Evolutionary conservation across 2,797 vertebrate genomes (phyloP), one percentile per base, ranked within the genome.

Genomic region (Toxotes lorentzi): DNA sequence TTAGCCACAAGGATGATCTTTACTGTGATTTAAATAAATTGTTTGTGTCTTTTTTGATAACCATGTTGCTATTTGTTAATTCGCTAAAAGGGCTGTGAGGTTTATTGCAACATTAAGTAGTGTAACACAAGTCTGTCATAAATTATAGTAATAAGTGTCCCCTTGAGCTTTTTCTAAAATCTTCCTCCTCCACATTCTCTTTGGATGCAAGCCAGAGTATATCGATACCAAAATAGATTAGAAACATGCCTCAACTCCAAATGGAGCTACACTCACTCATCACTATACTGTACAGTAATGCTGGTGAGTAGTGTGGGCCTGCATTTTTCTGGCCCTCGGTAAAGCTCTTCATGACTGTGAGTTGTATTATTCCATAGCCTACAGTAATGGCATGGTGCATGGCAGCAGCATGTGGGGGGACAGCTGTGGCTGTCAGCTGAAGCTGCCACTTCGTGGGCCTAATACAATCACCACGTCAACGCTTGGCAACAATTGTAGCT

Each of bases 401-500:
- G 81, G 73, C 70, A 79, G 84, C 68, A 75, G 67, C 68, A 64
- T 78, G 56, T 65, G 58, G 19, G n/a, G 27, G 51, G 34, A 65
- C 93, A 93, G 93, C 93, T 94, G 94, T 87, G 88, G 84, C 85
- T 90, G 90, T 94, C 93, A 93, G 80, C 85, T 84, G 87, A 93
- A 86, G 83, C 80, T 89, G 90, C 88, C 91, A 93, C 85, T 91
- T 88, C 88, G 79, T 70, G 88, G 73, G 73, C 79, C 87, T 69
- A 80, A 90, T 79, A 89, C 86, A 86, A 80, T 91, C 86, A 81
- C 76, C 75, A 72, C 54, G 43, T 85, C 83, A 86, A 79, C 81
- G 83, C 75, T 73, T 62, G 66, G 76, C 86, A 87, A 82, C 30
- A 79, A 77, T 71, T 35, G 45, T 74, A 68, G 82, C 79, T 51